Evolutionary conservation across 2,113 vertebrate genomes (phyloP).

Genomic region (Hippocampus comes): DNA sequence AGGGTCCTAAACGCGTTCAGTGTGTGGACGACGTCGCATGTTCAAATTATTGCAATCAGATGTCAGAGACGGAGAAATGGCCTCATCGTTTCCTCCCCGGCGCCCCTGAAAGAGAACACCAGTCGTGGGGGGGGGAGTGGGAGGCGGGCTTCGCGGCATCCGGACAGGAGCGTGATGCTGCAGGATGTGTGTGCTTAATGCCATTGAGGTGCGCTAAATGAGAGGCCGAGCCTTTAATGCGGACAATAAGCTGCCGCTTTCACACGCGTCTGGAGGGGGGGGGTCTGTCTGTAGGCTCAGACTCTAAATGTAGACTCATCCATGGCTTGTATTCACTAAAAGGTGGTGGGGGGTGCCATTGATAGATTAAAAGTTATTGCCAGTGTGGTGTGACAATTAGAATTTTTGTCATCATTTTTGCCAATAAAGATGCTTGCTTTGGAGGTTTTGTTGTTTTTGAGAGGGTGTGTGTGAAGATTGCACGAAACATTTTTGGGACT

Average conservation of each 20-base stretch:
- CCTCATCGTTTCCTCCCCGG: constrained; percentile 56
- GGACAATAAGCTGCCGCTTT: constrained; percentile 58
- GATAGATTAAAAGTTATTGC: background rate
- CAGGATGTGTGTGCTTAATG: constrained; percentile 62
- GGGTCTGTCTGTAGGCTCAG: background rate
- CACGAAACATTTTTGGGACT: too few species aligned
- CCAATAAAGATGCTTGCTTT: too few species aligned
- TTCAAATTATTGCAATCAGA: constrained; percentile 68
- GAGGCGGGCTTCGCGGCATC: constrained; percentile 35
- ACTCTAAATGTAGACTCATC: background rate
- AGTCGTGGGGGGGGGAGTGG: constrained; percentile 12
- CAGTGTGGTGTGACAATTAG: too few species aligned
- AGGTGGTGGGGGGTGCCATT: background rate
- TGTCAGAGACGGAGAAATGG: constrained; percentile 57
- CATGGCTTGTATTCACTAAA: background rate
- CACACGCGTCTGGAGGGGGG: constrained; percentile 22
- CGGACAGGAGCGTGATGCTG: constrained; percentile 38
- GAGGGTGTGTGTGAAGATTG: background rate
- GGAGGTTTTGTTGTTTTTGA: too few species aligned
- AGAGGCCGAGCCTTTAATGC: constrained; percentile 65
- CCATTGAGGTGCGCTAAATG: constrained; percentile 59
- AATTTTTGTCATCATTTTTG: too few species aligned
- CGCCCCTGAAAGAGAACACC: constrained; percentile 55
- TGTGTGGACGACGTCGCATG: constrained; percentile 37
- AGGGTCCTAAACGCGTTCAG: constrained; percentile 27